Evolutionary conservation across 2,888 invertebrate species (phyloP), one percentile per base, ranked within the genome.

Genomic region (Asteroscopus sphinx): DNA sequence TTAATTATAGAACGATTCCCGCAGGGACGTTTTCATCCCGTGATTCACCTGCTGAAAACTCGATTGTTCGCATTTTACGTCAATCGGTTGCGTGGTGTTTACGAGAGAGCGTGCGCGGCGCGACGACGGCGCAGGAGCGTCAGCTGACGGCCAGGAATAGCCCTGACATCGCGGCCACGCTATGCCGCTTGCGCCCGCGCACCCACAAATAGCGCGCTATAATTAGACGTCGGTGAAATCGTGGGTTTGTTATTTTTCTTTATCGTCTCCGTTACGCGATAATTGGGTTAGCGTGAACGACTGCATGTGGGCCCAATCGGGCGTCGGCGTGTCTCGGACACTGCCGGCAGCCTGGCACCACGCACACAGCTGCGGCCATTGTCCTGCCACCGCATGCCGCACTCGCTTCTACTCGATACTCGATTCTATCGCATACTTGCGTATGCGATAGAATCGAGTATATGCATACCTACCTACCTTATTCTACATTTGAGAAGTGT

Each of bases 201-300:
- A 90, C 88, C 86, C 92, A 86, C 93, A 93, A 93, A 94, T 93
- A 93, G 92, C 89, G 76, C 77, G 84, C 93, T 94, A 94, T 92
- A 92, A 92, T 93, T 94, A 94, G 93, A 92, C 85, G 85, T 73
- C 93, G 87, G 92, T 92, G 91, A 93, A 94, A 94, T 93, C 94
- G 94, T 94, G 94, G 94, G 94, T 93, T 94, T 93, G 93, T 93
- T 94, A 93, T 94, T 94, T 94, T 94, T 94, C 93, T 93, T 93
- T 92, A 93, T 92, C 93, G 93, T 91, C 89, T 92, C 91, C 89
- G 93, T 92, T 92, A 91, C 92, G 92, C 90, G 93, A 92, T 93
- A 94, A 94, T 94, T 94, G 93, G 93, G 93, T 94, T 93, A 93
- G 92, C 85, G 83, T 77, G 82, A 80, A 76, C 84, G 88, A 88